phyloP scores from a whole-genome alignment of 2,797 vertebrate species.

The Chaenodraco wilsoni region DNA sequence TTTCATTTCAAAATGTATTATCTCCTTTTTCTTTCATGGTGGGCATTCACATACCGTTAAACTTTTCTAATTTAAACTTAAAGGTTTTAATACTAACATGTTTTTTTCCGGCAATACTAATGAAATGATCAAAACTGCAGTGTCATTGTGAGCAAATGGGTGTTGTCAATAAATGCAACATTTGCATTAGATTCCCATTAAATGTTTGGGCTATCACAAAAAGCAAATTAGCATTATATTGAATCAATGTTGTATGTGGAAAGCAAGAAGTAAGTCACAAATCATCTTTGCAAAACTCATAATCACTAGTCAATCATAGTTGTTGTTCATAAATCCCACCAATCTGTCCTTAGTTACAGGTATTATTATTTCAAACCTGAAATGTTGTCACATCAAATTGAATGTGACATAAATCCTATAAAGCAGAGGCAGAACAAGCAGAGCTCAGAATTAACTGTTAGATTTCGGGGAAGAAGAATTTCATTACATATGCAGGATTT shows the following conservation, averaged over 20 bases:
- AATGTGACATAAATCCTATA: constrained; percentile 50
- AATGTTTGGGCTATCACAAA: not conserved
- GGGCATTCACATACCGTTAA: not conserved
- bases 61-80: not conserved
- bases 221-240: not conserved
- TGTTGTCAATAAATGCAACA: not conserved
- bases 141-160: not conserved
- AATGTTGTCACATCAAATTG: constrained; percentile 16
- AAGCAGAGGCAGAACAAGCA: constrained; percentile 34
- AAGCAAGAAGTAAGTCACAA: constrained; percentile 12
- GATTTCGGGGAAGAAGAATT: constrained; percentile 28
- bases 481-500: constrained; percentile 42
- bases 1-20: constrained; percentile 6
- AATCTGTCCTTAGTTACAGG: constrained; percentile 30
- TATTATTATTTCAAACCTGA: constrained; percentile 27
- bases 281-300: not conserved
- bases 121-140: not conserved
- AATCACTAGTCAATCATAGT: not conserved
- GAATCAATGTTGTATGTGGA: constrained; percentile 1
- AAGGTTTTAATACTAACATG: not conserved
- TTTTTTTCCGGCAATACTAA: not conserved
- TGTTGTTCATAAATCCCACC: constrained; percentile 14
- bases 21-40: not conserved
- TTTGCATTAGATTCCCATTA: not conserved
- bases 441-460: constrained; percentile 32